Evolutionary conservation across 1,140 invertebrate genomes (phyloP).

Genomic region (Eueides isabella): DNA sequence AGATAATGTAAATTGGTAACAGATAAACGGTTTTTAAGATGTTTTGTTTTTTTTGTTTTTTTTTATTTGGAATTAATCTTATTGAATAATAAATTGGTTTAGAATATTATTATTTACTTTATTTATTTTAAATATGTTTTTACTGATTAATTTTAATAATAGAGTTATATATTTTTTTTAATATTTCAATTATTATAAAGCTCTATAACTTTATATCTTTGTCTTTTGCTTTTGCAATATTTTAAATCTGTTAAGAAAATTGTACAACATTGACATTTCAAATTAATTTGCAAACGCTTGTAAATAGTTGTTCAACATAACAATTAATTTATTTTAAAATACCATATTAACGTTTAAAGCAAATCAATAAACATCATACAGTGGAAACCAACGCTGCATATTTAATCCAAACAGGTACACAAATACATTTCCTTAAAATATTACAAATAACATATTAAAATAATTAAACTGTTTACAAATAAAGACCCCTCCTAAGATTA

Average conservation of each 20-base stretch:
- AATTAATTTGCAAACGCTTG: background rate
- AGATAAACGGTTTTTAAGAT: background rate
- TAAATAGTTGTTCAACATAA: background rate
- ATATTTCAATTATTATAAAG: too few species aligned
- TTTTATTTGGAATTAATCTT: background rate
- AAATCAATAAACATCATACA: too few species aligned
- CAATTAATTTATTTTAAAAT: too few species aligned
- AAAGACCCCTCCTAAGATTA: slow-evolving; percentile 24
- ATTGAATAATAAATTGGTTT: background rate
- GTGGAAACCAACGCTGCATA: too few species aligned
- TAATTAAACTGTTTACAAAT: background rate
- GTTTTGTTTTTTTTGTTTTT: background rate
- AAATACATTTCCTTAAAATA: background rate
- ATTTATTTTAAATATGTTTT: background rate
- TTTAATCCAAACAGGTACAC: background rate
- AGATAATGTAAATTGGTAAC: slow-evolving; percentile 3
- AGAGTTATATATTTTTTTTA: too few species aligned
- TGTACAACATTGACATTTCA: background rate
- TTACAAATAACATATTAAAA: background rate
- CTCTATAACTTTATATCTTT: background rate
- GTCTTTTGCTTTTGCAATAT: background rate
- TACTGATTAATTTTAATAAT: background rate
- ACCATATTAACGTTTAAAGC: too few species aligned
- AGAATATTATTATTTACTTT: background rate
- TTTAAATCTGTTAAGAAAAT: background rate